Conservation (phyloP, 2,797 vertebrate species). For the Acanthurus leucopareius region DNA sequence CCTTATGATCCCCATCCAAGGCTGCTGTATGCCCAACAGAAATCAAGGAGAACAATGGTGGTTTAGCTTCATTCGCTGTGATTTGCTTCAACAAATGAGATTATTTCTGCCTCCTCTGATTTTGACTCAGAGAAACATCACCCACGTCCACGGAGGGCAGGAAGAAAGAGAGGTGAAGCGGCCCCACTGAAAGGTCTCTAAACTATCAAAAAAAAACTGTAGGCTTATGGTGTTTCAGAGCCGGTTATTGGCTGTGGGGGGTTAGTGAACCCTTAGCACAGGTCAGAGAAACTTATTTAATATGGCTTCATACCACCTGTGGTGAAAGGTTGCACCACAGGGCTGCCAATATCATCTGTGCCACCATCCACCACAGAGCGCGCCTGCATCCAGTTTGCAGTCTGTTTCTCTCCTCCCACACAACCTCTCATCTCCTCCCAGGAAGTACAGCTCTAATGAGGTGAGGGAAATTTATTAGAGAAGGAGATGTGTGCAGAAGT, state of each 20-base stretch:
- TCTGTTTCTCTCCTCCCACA: conserved; percentile 53
- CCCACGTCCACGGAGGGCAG: not conserved
- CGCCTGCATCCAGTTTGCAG: conserved; percentile 23
- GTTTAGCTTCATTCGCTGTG: conserved; percentile 21
- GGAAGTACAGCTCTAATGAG: conserved; percentile 56
- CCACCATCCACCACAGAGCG: conserved; percentile 10
- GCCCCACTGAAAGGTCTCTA: conserved; percentile 28
- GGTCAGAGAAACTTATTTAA: conserved; percentile 56
- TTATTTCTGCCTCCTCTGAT: conserved; percentile 42
- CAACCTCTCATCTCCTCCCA: conserved; percentile 45
- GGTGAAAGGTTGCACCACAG: conserved; percentile 14
- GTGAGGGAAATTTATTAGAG: conserved; percentile 35
- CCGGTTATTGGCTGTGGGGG: conserved; percentile 29
- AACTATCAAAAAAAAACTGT: conserved; percentile 3
- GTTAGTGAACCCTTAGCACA: conserved; percentile 35
- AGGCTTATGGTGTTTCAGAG: conserved; percentile 22
- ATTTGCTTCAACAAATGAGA: conserved; percentile 50
- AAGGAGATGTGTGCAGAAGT: conserved; percentile 39
- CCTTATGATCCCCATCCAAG: conserved; percentile 52
- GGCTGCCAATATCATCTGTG: conserved; percentile 16
- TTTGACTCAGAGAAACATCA: conserved; percentile 16
- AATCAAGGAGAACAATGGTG: conserved; percentile 32
- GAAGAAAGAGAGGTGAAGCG: conserved; percentile 21
- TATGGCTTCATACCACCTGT: conserved; percentile 47
- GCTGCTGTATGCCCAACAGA: conserved; percentile 34